Conservation (phyloP, 2,797 vertebrate genomes). For the Fistularia tabacaria region DNA sequence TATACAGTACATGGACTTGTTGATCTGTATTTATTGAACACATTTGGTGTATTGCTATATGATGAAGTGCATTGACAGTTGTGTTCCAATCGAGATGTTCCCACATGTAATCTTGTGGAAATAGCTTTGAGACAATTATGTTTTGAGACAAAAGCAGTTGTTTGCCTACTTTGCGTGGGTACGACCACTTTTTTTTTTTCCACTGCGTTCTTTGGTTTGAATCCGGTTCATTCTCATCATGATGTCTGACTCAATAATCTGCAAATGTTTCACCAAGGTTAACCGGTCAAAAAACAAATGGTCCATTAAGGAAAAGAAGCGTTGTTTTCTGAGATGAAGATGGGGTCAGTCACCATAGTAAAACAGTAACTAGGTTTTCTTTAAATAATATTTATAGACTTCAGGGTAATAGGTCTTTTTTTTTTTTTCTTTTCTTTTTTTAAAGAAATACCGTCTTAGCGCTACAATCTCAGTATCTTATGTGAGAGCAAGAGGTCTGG, state of each 20-base stretch:
- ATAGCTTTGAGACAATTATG: constrained; percentile 53
- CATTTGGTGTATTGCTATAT: constrained; percentile 73
- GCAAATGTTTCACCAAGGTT: too few relatives aligned
- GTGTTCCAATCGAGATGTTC: constrained; percentile 69
- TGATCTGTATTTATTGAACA: constrained; percentile 57
- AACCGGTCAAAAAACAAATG: too few relatives aligned
- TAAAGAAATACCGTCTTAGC: too few relatives aligned
- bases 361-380: too few relatives aligned
- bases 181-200: constrained; percentile 15
- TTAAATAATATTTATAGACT: too few relatives aligned
- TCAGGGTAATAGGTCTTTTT: too few relatives aligned
- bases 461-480: too few relatives aligned
- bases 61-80: constrained; percentile 67
- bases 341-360: too few relatives aligned
- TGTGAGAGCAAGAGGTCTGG: too few relatives aligned
- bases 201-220: constrained; percentile 38
- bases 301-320: too few relatives aligned
- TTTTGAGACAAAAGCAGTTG: constrained; percentile 28
- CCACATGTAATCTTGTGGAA: constrained; percentile 59
- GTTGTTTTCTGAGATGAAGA: too few relatives aligned
- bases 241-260: constrained; percentile 21
- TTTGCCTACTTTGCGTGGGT: constrained; percentile 59
- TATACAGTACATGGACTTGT: constrained; percentile 66
- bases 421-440: too few relatives aligned
- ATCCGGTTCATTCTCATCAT: constrained; percentile 47